These are phyloP conservation scores for Rhinolophus ferrumequinum DNA, from an alignment of 2,113 vertebrate species.

Conservation along the genomic window DNA sequence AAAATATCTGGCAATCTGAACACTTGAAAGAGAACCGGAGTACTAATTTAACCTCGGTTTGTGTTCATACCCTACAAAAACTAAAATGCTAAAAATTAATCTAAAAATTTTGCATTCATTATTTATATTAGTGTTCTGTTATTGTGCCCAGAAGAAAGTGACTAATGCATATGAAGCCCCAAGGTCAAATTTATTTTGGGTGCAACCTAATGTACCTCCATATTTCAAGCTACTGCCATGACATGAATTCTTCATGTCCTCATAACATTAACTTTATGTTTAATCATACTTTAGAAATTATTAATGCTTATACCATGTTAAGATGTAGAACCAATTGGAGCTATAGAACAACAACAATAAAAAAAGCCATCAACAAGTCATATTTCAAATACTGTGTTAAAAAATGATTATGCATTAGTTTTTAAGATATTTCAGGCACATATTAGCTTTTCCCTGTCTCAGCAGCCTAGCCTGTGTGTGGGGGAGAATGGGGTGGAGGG, in stretches of 20 bases:
- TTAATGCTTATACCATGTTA: conserved; percentile 12
- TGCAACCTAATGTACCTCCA: conserved; percentile 19
- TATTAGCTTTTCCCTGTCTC: neutral
- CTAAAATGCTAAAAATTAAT: conserved; percentile 55
- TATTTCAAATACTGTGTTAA: neutral
- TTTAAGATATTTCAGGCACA: conserved; percentile 40
- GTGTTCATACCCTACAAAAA: conserved; percentile 14
- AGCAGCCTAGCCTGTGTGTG: neutral
- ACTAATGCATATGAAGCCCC: conserved; percentile 49
- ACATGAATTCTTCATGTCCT: conserved; percentile 53
- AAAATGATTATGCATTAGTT: neutral
- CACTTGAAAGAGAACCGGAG: conserved; percentile 22
- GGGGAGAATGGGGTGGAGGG: rapidly evolving
- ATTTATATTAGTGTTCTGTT: conserved; percentile 61
- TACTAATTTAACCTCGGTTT: conserved; percentile 54
- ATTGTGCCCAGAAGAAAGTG: conserved; percentile 52
- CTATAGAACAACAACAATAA: neutral
- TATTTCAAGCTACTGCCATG: conserved; percentile 21
- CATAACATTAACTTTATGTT: conserved; percentile 20
- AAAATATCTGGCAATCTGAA: conserved; percentile 19
- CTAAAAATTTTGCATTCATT: conserved; percentile 57
- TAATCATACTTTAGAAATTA: conserved; percentile 35
- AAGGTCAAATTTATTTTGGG: conserved; percentile 77
- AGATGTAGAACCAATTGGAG: neutral
- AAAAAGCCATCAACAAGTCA: neutral